Conservation (phyloP, 2,888 invertebrate species). For the Sesamia inferens region DNA sequence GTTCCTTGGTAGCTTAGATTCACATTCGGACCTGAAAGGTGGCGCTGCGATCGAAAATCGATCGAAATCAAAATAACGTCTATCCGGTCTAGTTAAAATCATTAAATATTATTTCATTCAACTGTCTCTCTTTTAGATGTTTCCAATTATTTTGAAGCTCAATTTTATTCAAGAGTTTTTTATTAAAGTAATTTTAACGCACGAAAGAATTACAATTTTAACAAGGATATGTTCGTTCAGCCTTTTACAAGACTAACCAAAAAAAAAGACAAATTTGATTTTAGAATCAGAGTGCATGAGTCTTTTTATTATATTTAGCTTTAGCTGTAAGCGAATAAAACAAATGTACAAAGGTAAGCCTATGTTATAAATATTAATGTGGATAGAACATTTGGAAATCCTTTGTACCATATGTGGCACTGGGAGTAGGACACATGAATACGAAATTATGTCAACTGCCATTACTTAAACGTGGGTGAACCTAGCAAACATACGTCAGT, state of each 20-base stretch:
- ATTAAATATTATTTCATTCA: neutral
- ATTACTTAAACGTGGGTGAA: constrained; percentile 25
- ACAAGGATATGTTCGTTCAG: too few relatives aligned
- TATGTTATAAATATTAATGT: constrained; percentile 55
- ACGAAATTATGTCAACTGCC: constrained; percentile 42
- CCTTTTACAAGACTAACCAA: neutral
- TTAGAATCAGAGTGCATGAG: constrained; percentile 23
- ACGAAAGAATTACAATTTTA: constrained; percentile 4
- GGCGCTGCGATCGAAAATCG: neutral
- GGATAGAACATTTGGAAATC: constrained; percentile 23
- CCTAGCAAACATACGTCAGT: constrained; percentile 2
- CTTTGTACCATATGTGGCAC: constrained; percentile 38
- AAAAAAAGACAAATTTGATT: constrained; percentile 18
- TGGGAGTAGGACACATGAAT: constrained; percentile 42
- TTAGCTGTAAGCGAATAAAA: constrained; percentile 27
- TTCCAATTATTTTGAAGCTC: too few relatives aligned
- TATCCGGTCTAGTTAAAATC: neutral
- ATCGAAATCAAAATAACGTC: neutral
- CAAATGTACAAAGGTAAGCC: constrained; percentile 38
- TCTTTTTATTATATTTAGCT: constrained; percentile 5
- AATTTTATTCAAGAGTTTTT: neutral
- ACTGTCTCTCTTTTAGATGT: neutral
- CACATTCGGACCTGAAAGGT: too few relatives aligned
- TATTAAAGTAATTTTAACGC: constrained; percentile 2
- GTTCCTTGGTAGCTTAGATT: neutral